Evolutionary conservation across 2,888 invertebrate species (phyloP).

Genomic region (Euphydryas editha): DNA sequence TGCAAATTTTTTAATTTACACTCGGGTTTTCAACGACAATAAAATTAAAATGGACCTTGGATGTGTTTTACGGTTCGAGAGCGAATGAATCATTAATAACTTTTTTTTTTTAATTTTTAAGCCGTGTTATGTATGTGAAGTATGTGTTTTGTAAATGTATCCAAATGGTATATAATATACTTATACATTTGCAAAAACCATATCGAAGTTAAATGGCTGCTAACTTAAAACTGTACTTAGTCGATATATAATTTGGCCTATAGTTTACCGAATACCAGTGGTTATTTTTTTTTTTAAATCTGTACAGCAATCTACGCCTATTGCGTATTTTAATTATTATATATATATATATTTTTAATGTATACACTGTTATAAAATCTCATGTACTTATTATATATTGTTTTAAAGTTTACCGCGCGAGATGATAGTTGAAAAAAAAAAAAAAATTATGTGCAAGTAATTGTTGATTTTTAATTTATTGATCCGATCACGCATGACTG

Average conservation of each 20-base stretch:
- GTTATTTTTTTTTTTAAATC: slow-evolving; percentile 41
- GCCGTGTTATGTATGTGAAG: neutral
- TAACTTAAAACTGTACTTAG: slow-evolving; percentile 50
- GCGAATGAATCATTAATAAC: slow-evolving; percentile 16
- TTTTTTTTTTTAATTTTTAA: slow-evolving; percentile 2
- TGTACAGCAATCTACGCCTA: slow-evolving; percentile 41
- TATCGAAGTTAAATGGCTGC: slow-evolving; percentile 40
- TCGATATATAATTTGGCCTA: slow-evolving; percentile 34
- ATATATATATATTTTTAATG: slow-evolving; percentile 33
- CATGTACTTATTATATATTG: slow-evolving; percentile 21
- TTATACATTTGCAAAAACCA: slow-evolving; percentile 22
- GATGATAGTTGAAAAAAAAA: slow-evolving; percentile 10
- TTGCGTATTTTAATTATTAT: slow-evolving; percentile 45
- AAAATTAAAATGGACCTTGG: slow-evolving; percentile 29
- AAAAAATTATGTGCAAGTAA: slow-evolving; percentile 3
- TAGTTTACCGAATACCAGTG: slow-evolving; percentile 49
- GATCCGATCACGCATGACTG: slow-evolving; percentile 30
- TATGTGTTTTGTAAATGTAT: slow-evolving; percentile 28
- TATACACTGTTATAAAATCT: slow-evolving; percentile 15
- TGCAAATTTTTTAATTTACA: slow-evolving; percentile 23
- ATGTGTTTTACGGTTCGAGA: slow-evolving; percentile 6
- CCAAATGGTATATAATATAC: slow-evolving; percentile 17
- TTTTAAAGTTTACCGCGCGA: slow-evolving; percentile 23
- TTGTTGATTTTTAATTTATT: slow-evolving; percentile 25
- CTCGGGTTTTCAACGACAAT: neutral